These are phyloP conservation scores for Saccostrea echinata DNA, from an alignment of 1,140 invertebrate genomes.

Conservation along the genomic window DNA sequence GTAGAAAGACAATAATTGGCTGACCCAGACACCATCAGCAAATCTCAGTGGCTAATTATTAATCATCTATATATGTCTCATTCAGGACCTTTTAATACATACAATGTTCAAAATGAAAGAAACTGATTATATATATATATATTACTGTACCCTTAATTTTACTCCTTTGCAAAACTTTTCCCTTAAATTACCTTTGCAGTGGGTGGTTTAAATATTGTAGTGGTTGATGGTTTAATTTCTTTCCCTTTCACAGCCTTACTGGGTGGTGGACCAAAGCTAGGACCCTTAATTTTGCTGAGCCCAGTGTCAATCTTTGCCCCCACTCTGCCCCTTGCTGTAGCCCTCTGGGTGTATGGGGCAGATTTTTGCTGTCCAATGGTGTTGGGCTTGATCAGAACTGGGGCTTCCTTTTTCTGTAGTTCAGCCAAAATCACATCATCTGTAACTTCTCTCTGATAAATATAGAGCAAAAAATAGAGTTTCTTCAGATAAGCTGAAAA, in stretches of 20 bases:
- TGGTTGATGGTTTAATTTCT: slow-evolving; percentile 52
- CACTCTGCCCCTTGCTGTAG: slow-evolving; percentile 36
- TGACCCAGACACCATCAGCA: no score
- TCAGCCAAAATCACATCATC: slow-evolving; percentile 63
- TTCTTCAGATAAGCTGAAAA: background rate
- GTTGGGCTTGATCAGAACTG: slow-evolving; percentile 34
- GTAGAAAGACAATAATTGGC: no score
- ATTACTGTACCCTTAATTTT: no score
- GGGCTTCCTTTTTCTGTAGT: slow-evolving; percentile 50
- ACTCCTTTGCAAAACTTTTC: no score
- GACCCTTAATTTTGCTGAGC: slow-evolving; percentile 41
- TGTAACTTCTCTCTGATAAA: slow-evolving; percentile 65
- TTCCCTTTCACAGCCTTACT: slow-evolving; percentile 55
- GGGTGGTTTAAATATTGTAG: slow-evolving; percentile 56
- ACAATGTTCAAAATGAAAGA: no score
- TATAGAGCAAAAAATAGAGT: background rate
- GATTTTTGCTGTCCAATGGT: background rate
- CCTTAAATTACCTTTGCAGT: slow-evolving; percentile 55
- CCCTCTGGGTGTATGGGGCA: slow-evolving; percentile 1
- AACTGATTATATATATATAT: no score
- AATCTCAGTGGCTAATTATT: no score
- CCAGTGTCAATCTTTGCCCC: slow-evolving; percentile 62
- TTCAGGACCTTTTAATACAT: no score
- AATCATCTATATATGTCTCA: no score
- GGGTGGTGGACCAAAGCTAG: slow-evolving; percentile 31